These are phyloP conservation scores for Platanista minor DNA, from an alignment of 2,113 vertebrate species.

Conservation along the genomic window DNA sequence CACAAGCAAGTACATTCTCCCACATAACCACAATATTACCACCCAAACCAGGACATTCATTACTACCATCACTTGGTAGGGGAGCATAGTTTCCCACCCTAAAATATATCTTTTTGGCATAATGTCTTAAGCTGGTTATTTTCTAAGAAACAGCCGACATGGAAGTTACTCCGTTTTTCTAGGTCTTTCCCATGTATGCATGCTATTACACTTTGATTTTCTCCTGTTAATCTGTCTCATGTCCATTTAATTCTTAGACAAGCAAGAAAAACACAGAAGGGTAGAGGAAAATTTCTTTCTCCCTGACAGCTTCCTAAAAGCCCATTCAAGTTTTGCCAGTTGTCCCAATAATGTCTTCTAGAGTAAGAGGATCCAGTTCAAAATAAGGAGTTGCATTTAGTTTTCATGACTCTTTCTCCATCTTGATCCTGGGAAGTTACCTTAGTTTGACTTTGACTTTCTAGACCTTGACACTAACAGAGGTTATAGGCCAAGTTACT, in stretches of 20 bases:
- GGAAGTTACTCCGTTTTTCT: background rate
- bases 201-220: background rate
- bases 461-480: background rate
- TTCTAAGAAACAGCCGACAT: background rate
- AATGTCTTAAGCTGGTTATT: background rate
- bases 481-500: background rate
- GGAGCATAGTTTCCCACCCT: background rate
- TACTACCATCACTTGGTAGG: background rate
- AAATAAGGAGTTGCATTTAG: background rate
- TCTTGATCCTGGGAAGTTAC: background rate
- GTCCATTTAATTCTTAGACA: background rate
- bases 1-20: background rate
- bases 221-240: background rate
- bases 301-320: background rate
- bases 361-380: background rate
- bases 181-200: background rate
- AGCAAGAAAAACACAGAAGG: background rate
- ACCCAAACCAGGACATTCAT: background rate
- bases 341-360: background rate
- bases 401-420: background rate
- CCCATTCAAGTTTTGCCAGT: background rate
- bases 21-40: background rate
- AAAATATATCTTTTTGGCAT: background rate
- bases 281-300: background rate
- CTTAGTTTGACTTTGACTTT: background rate